phyloP scores from a whole-genome alignment of 1,140 invertebrate genomes.

The Achroia grisella region DNA sequence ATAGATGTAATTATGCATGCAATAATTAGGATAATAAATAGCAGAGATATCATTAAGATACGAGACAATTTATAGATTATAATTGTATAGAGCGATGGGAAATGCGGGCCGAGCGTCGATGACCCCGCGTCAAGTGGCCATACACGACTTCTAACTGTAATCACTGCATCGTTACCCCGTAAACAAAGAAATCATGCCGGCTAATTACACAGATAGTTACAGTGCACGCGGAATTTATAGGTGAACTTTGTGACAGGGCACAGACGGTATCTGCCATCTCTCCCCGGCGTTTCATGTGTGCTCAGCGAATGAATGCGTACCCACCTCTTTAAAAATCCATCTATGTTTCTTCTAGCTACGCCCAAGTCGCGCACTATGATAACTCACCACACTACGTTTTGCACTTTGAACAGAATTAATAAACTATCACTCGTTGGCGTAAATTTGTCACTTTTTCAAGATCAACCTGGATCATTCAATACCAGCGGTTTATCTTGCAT shows the following conservation, averaged over 20 bases:
- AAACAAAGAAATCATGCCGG: constrained; percentile 13
- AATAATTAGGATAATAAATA: no score
- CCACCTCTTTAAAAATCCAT: constrained; percentile 52
- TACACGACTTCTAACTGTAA: constrained; percentile 28
- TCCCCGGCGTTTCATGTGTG: constrained; percentile 27
- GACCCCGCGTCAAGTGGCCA: constrained; percentile 17
- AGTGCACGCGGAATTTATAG: not conserved
- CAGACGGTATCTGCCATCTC: constrained; percentile 20
- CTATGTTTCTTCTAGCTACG: constrained; percentile 4
- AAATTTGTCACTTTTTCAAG: constrained; percentile 5
- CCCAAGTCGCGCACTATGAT: not conserved
- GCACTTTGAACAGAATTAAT: constrained; percentile 1
- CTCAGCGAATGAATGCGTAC: constrained; percentile 18
- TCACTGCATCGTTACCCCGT: constrained; percentile 11
- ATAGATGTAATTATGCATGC: no score
- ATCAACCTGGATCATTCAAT: constrained; percentile 8
- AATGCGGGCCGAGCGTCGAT: constrained; percentile 16
- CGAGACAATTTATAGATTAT: no score
- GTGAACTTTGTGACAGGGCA: constrained; percentile 13
- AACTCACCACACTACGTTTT: constrained; percentile 3
- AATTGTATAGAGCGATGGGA: not conserved
- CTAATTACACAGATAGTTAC: not conserved
- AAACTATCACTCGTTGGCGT: not conserved
- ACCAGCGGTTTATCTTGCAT: not conserved
- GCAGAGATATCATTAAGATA: no score